Evolutionary conservation across 2,797 vertebrate genomes (phyloP).

Genomic region (Enteromius treurensis): DNA sequence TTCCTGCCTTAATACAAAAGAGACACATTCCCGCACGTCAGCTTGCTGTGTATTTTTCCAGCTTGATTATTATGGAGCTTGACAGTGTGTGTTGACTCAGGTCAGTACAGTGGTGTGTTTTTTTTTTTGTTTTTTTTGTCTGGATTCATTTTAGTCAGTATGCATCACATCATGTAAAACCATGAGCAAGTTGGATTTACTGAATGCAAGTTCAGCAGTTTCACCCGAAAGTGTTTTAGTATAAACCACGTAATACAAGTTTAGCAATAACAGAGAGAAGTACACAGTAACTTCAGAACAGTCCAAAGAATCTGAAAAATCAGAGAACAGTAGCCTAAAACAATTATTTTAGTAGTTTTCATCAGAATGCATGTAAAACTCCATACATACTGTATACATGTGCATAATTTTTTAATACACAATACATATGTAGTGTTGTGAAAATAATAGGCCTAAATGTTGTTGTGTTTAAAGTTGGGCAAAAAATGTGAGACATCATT

Average conservation of each 20-base stretch:
- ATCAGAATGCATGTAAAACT: not conserved
- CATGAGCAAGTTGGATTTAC: not conserved
- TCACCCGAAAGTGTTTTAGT: not conserved
- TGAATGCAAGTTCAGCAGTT: slow-evolving; percentile 10
- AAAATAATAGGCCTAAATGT: not conserved
- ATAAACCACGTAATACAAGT: not conserved
- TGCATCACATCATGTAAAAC: not conserved
- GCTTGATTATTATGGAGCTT: slow-evolving; percentile 19
- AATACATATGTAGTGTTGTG: not conserved
- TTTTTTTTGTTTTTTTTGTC: not conserved
- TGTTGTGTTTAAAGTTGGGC: not conserved
- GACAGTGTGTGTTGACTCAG: not conserved
- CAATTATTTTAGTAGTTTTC: not conserved
- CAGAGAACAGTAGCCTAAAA: not conserved
- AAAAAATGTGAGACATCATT: not conserved
- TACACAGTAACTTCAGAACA: too few relatives aligned
- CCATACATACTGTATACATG: too few relatives aligned
- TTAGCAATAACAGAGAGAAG: not conserved
- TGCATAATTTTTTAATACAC: not conserved
- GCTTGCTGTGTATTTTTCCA: slow-evolving; percentile 15
- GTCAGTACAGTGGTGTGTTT: not conserved
- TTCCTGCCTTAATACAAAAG: not conserved
- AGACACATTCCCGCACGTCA: slow-evolving; percentile 5
- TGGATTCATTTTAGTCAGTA: slow-evolving; percentile 21
- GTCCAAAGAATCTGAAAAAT: not conserved